Base-by-base conservation (phyloP, 2,113 vertebrate genomes). In the Marcusenius ussheri region DNA sequence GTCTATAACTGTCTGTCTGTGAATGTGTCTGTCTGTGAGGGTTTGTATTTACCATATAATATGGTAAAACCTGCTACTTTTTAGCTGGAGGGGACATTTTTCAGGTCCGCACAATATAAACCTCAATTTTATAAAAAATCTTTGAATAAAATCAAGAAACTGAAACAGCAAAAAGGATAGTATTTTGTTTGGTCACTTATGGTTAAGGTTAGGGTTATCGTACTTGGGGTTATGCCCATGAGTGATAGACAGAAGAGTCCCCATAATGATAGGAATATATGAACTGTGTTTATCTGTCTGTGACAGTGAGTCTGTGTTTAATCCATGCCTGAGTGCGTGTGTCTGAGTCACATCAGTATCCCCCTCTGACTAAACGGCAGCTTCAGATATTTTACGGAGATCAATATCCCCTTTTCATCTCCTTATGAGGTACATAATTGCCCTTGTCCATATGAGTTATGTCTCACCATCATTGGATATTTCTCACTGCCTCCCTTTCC, bases 331-430 rank as follows among this genome's bases (percentile, higher is more conserved):
- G 74, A 88, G 53, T 42, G 39, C n/a, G 24, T 70, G 45, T 49
- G 88, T 77, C 27, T 24, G 47, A 11, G 70, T 53, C 87, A 88
- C 21, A 42, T 42, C 17, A 62, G 87, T 17, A 62, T 88, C 17
- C 35, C 49, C n/a, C 56, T 89, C 50, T 87, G 21, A 46, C 92
- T 92, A 93, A 94, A 93, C 89, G 92, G 89, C 90, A 91, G 83
- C 86, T 0, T 93, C 93, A 92, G 93, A 94, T 91, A 89, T 93
- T 93, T 92, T 92, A 91, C 89, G 92, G 92, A 95, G 94, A 95
- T 94, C 93, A 93, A 94, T 94, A 93, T 53, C 58, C n/a, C 5
- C 91, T 91, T 93, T 92, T 94, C 90, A 93, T 93, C 91, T 93
- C 83, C 47, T 94, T 92, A 94, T 92, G 93, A 93, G 94, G 91